Conservation (phyloP, 2,797 vertebrate genomes). For the Cossypha heuglini region DNA sequence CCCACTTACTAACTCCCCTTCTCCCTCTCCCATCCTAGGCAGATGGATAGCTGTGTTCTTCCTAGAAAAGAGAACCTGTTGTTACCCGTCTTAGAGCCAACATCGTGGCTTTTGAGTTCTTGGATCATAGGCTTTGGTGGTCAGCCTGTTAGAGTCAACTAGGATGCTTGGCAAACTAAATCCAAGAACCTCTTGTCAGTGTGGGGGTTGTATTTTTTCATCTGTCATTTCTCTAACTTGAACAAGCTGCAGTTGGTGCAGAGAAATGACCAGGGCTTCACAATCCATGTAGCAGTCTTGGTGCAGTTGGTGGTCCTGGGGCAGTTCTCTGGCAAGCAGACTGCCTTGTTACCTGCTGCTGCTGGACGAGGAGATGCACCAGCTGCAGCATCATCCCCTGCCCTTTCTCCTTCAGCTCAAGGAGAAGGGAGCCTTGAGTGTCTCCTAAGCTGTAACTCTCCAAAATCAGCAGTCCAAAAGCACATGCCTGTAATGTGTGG, state of each 20-base stretch:
- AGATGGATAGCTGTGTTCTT: conserved; percentile 29
- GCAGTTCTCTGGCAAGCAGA: background rate
- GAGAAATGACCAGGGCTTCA: background rate
- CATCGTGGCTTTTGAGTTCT: background rate
- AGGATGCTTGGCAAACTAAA: conserved; percentile 21
- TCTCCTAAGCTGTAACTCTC: conserved; percentile 42
- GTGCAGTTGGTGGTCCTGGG: background rate
- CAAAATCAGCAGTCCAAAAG: conserved; percentile 39
- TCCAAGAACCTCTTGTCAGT: background rate
- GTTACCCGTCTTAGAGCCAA: background rate
- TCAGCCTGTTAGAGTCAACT: background rate
- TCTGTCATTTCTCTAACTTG: background rate
- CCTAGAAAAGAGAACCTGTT: background rate
- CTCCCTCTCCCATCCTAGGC: conserved; percentile 21
- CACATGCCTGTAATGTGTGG: conserved; percentile 69
- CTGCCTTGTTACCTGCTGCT: background rate
- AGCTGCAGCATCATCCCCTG: background rate
- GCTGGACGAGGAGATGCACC: conserved; percentile 7
- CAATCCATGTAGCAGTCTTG: background rate
- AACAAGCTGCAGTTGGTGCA: background rate
- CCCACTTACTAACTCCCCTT: conserved; percentile 51
- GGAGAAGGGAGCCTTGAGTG: conserved; percentile 15
- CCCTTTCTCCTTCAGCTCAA: conserved; percentile 37
- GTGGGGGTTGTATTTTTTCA: background rate
- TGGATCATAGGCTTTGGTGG: conserved; percentile 22